Percentiles rank a stretch among this genome's conserved stretches.
These are phyloP conservation scores for Emydura subglobosa DNA, from an alignment of 2,113 vertebrate genomes.

Conservation along the genomic window DNA sequence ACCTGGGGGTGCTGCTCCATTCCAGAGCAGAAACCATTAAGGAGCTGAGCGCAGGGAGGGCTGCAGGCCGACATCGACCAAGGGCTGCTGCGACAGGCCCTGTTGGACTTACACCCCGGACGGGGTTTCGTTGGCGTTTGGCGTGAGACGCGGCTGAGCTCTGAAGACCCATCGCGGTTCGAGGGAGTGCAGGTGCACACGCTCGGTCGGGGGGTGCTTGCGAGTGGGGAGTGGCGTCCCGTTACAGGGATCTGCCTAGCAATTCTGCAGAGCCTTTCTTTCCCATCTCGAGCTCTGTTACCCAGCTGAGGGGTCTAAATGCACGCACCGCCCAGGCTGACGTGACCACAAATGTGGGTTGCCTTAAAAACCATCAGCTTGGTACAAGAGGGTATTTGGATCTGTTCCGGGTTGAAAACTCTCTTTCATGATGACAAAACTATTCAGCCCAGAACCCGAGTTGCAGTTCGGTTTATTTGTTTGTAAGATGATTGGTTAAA, in stretches of 20 bases:
- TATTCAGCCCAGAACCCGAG: accelerated
- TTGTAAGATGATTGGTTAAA: not conserved
- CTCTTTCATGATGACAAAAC: not conserved
- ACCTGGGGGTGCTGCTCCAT: no score
- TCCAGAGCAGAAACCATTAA: no score
- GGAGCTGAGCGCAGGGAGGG: no score
- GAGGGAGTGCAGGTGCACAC: no score
- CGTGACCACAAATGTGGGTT: not conserved
- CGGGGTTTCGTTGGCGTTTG: no score
- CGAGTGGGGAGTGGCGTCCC: no score
- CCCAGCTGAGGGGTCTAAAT: accelerated
- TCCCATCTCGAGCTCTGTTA: accelerated
- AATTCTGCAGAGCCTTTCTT: not conserved
- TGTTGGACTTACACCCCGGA: no score
- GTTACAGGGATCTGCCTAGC: not conserved
- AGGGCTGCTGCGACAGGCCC: no score
- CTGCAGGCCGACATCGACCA: no score
- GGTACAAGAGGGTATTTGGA: accelerated
- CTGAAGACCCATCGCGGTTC: no score
- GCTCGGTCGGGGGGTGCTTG: no score
- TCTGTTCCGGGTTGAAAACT: not conserved
- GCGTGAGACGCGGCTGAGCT: no score
- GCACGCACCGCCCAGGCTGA: accelerated
- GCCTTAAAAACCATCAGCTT: not conserved
- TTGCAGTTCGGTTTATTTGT: not conserved